Conservation (phyloP, 2,797 vertebrate genomes). For the Epinephelus malabaricus region DNA sequence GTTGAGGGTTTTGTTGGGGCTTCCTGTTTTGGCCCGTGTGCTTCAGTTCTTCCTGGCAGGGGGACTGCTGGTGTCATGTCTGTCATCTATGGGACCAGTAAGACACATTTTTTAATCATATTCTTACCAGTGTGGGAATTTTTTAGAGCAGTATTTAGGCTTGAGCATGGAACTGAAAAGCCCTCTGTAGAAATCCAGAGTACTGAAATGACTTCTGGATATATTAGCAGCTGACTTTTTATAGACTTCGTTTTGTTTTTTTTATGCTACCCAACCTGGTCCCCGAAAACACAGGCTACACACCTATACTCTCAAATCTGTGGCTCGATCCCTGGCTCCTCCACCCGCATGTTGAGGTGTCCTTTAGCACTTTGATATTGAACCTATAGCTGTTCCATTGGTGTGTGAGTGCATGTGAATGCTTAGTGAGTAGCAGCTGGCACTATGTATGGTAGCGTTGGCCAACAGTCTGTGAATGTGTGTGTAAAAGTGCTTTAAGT, state of each 20-base stretch:
- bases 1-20: constrained; percentile 66
- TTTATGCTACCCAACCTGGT: no score
- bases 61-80: constrained; percentile 66
- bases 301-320: background rate
- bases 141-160: background rate
- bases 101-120: constrained; percentile 1
- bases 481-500: no score
- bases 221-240: background rate
- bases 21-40: constrained; percentile 93
- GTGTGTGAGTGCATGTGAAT: no score
- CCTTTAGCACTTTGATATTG: no score
- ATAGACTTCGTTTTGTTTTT: background rate
- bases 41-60: constrained; percentile 87
- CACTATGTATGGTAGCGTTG: no score
- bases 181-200: no score
- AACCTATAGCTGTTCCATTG: no score
- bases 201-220: background rate
- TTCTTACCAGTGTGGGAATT: background rate
- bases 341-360: no score
- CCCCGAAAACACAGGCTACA: background rate
- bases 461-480: no score
- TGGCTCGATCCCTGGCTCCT: no score
- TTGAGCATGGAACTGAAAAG: no score
- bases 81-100: constrained; percentile 48
- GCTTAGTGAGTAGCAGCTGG: no score